Evolutionary conservation across 2,888 invertebrate genomes (phyloP), one percentile per base, ranked within the genome.

Genomic region (Archips xylosteana): DNA sequence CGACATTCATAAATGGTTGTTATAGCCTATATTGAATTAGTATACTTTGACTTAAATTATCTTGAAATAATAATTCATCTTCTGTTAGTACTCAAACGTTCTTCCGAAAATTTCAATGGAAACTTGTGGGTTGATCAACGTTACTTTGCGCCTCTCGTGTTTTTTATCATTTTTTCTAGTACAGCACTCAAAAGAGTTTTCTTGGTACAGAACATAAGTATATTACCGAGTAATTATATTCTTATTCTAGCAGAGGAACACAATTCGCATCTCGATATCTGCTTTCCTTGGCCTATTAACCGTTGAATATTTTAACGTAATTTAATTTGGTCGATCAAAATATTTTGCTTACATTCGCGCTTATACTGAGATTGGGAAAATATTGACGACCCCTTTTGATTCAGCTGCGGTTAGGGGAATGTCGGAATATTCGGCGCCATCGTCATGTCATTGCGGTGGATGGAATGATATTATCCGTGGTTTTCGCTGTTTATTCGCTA

Each of bases 401-500:
- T 66, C 60, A 45, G n/a, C 42, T 60, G 71, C n/a, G 71, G 65
- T 61, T 66, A 66, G 60, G 51, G 65, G 60, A 65, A 61, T 36
- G 45, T 13, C 9, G 66, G 61, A 66, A 66, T 61, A 51, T 42
- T 51, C 6, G 49, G 45, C 45, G 51, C 12, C 54, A 34, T 36
- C 54, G 39, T 49, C 49, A 51, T 49, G 42, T 70, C 71, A 32
- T n/a, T 71, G 65, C 57, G 61, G 45, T 66, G 12, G 39, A 47
- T 45, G 61, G 71, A 67, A 67, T 71, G 42, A 65, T 66, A 61
- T 67, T 66, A 71, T 71, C 61, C 61, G 51, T 13, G 42, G 42
- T 47, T 61, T 61, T 61, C 51, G 45, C 34, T 47, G 54, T 67
- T 71, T 15, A 45, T 23, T 66, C 23, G 34, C 49, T 23, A 36